A percentile compares a stretch with the other conserved stretches of the same genome.
phyloP scores from a whole-genome alignment of 2,888 invertebrate species.

The Acanthococcus lagerstroemiae region DNA sequence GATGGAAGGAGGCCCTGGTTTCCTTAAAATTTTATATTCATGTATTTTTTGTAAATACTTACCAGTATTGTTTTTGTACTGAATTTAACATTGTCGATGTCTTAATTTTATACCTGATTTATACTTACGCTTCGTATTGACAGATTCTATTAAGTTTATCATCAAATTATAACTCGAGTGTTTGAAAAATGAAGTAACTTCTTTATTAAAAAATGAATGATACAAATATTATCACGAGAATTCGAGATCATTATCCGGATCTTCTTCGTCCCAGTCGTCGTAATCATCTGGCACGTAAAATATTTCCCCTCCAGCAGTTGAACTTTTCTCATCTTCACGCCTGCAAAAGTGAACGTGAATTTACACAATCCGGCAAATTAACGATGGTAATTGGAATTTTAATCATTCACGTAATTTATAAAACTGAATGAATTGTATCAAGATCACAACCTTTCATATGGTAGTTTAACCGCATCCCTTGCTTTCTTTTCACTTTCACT shows the following conservation, averaged over 20 bases:
- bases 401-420: not conserved
- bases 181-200: too few species aligned
- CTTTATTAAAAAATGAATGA: too few species aligned
- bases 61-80: not conserved
- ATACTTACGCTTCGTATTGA: too few species aligned
- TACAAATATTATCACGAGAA: not conserved
- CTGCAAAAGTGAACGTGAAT: not conserved
- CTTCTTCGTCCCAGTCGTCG: constrained; percentile 77
- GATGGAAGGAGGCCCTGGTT: too few species aligned
- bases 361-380: not conserved
- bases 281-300: constrained; percentile 65
- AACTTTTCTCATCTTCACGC: not conserved
- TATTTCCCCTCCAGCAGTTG: constrained; percentile 48
- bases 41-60: too few species aligned
- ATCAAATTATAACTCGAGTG: too few species aligned
- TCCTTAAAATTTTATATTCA: too few species aligned
- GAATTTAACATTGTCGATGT: not conserved
- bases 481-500: constrained; percentile 53
- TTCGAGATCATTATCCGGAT: constrained; percentile 76
- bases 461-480: constrained; percentile 50
- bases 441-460: constrained; percentile 46
- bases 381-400: not conserved
- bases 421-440: not conserved
- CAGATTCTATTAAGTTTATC: too few species aligned
- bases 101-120: not conserved